Conservation (phyloP, 2,888 invertebrate genomes). For the Apamea anceps region DNA sequence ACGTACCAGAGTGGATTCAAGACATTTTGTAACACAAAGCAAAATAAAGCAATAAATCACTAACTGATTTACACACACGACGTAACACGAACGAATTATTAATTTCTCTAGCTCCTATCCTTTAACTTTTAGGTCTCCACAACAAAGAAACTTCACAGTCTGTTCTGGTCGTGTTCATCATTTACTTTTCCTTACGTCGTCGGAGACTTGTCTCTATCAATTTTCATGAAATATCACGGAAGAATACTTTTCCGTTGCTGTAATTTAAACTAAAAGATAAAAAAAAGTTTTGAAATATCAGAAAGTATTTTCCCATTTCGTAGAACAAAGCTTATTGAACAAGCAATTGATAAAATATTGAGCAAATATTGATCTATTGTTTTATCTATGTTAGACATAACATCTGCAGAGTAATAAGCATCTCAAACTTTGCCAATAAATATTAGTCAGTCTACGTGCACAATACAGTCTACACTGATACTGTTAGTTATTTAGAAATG, state of each 20-base stretch:
- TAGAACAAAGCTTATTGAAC: slow-evolving; percentile 51
- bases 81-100: slow-evolving; percentile 19
- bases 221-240: slow-evolving; percentile 56
- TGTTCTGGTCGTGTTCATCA: slow-evolving; percentile 28
- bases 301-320: slow-evolving; percentile 50
- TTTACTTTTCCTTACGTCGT: slow-evolving; percentile 34
- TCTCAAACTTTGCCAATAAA: slow-evolving; percentile 57
- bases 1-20: slow-evolving; percentile 35
- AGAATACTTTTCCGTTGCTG: slow-evolving; percentile 40
- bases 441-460: slow-evolving; percentile 28
- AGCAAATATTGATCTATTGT: slow-evolving; percentile 52
- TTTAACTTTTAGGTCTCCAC: slow-evolving; percentile 20
- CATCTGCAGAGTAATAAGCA: slow-evolving; percentile 44
- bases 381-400: slow-evolving; percentile 45
- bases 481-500: slow-evolving; percentile 29
- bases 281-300: slow-evolving; percentile 56
- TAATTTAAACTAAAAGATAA: slow-evolving; percentile 55
- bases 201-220: slow-evolving; percentile 46
- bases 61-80: slow-evolving; percentile 26
- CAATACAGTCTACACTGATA: neutral
- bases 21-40: slow-evolving; percentile 25
- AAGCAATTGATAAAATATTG: slow-evolving; percentile 57
- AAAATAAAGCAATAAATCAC: slow-evolving; percentile 42
- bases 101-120: slow-evolving; percentile 25
- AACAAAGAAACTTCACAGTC: slow-evolving; percentile 30